Conservation (phyloP, 2,888 invertebrate species). For the Eledona agricola region DNA sequence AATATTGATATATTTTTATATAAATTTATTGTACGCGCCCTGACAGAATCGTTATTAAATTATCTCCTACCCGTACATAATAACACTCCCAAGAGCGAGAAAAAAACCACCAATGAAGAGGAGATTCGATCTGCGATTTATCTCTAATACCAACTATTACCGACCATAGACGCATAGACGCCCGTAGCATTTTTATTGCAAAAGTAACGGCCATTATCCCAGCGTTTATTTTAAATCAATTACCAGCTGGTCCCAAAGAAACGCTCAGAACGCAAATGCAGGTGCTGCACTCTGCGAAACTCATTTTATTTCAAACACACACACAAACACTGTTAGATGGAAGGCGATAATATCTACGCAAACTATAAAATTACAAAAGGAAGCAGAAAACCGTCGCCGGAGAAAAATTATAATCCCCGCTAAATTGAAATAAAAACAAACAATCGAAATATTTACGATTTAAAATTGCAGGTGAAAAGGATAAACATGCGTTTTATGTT, state of each 20-base stretch:
- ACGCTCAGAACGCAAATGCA: slow-evolving; percentile 36
- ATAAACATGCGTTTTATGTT: slow-evolving; percentile 49
- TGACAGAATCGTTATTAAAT: slow-evolving; percentile 33
- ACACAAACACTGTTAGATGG: slow-evolving; percentile 46
- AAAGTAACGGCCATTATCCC: background rate
- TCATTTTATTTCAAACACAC: slow-evolving; percentile 43
- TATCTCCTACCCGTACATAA: slow-evolving; percentile 16
- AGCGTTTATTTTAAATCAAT: slow-evolving; percentile 13
- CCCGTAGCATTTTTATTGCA: slow-evolving; percentile 6
- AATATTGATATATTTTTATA: slow-evolving; percentile 39
- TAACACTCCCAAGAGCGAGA: slow-evolving; percentile 5
- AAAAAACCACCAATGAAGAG: slow-evolving; percentile 10
- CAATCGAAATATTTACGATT: slow-evolving; percentile 54
- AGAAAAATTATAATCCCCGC: slow-evolving; percentile 44
- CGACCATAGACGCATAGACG: background rate
- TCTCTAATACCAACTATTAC: slow-evolving; percentile 8
- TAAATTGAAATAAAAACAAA: slow-evolving; percentile 50
- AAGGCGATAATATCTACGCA: slow-evolving; percentile 51
- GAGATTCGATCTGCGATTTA: slow-evolving; percentile 14
- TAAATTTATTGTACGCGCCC: slow-evolving; percentile 30
- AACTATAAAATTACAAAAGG: slow-evolving; percentile 45
- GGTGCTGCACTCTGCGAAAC: slow-evolving; percentile 38
- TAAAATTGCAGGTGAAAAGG: slow-evolving; percentile 54
- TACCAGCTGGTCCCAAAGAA: slow-evolving; percentile 18
- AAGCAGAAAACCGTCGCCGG: slow-evolving; percentile 39